phyloP scores from a whole-genome alignment of 2,113 vertebrate species.

The Gymnogyps californianus region DNA sequence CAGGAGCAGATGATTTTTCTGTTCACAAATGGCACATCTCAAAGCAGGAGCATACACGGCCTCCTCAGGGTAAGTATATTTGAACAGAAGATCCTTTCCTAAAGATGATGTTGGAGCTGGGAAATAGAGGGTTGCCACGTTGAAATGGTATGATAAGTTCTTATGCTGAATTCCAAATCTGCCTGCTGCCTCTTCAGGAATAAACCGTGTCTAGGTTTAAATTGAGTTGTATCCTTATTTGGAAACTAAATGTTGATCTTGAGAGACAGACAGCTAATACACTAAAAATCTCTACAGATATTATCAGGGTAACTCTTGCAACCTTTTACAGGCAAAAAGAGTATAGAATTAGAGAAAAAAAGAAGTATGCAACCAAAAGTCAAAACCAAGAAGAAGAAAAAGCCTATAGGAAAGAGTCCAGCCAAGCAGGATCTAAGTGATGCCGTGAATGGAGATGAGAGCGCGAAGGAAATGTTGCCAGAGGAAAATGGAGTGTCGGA shows the following conservation, averaged over 20 bases:
- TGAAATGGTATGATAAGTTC: background rate
- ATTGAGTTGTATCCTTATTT: background rate
- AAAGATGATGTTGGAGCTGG: background rate
- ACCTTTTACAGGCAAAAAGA: constrained; percentile 84
- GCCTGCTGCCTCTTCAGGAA: background rate
- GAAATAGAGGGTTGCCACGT: background rate
- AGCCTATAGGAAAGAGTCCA: constrained; percentile 21
- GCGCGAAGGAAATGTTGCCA: background rate
- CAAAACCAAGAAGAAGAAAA: constrained; percentile 88
- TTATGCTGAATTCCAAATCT: background rate
- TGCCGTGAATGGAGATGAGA: constrained; percentile 58
- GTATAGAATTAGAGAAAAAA: constrained; percentile 83
- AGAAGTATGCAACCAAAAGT: constrained; percentile 70
- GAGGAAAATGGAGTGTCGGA: constrained; percentile 72
- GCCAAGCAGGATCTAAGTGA: constrained; percentile 49
- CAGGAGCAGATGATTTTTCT: constrained; percentile 93
- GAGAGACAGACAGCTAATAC: background rate
- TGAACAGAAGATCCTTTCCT: background rate
- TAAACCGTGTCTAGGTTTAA: background rate
- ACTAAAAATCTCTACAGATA: background rate
- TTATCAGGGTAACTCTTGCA: background rate
- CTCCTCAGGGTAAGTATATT: constrained; percentile 83
- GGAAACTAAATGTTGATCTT: background rate
- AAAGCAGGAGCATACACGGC: constrained; percentile 84
- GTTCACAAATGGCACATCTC: constrained; percentile 88